Evolutionary conservation across 2,888 invertebrate species (phyloP), one percentile per base, ranked within the genome.

Genomic region (Tetrapedia diversipes): DNA sequence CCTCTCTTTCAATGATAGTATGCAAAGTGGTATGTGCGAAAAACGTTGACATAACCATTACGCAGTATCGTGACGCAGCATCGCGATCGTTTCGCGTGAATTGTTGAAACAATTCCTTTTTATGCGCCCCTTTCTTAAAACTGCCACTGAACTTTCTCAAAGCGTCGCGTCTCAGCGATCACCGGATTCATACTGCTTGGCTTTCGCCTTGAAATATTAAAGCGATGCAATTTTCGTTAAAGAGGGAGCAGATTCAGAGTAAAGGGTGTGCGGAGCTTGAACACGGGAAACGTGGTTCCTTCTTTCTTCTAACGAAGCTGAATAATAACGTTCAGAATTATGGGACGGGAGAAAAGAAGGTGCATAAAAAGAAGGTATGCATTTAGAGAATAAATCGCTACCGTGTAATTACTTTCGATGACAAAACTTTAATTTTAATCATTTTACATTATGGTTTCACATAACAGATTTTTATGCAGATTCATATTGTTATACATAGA

Each of bases 11-110:
- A 27, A 57, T 67, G 63, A 67, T 37, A 14, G 24, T 24, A 66
- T 39, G 45, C 43, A 65, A 66, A 45, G 16, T 45, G n/a, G 22
- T 43, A 34, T 22, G 34, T 8, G 22, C n/a, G 70, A 43, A 47
- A n/a, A 53, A 53, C 37, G 22, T 27, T 19, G 53, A 24, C 27
- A 41, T 34, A 67, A 79, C 71, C 64, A 67, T 66, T 68, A 67
- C 59, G 24, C 66, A 10, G 37, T 65, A 53, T 57, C n/a, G 60
- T 43, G 45, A 56, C 61, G 61, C 68, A 79, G 51, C 60, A n/a
- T 32, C 16, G n/a, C 43, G 37, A n/a, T 39, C 54, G 66, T 67
- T 63, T 37, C n/a, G 43, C 10, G 51, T 24, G 61, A 77, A 67
- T 60, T 66, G 43, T 49, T 27, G 34, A n/a, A 41, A 57, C 47